Evolutionary conservation across 2,888 invertebrate species (phyloP).

Genomic region (Eledone cirrhosa): DNA sequence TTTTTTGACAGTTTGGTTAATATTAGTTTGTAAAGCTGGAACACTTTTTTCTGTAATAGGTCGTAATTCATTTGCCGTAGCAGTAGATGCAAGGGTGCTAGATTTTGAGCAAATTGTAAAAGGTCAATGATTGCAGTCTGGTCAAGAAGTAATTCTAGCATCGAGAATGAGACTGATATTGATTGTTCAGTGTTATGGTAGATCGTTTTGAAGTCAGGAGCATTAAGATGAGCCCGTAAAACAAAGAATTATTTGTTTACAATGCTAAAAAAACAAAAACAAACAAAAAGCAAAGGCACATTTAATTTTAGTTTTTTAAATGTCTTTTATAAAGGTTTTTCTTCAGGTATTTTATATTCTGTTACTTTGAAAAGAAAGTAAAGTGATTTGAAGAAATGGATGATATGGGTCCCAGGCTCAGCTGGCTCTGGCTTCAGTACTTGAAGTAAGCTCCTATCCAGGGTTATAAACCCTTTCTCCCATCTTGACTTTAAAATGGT

Average conservation of each 20-base stretch:
- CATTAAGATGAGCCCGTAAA: slow-evolving; percentile 75
- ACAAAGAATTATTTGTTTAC: slow-evolving; percentile 34
- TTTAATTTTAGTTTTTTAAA: too few relatives aligned
- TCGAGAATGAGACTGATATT: slow-evolving; percentile 83
- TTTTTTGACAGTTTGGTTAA: slow-evolving; percentile 29
- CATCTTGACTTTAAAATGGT: too few relatives aligned
- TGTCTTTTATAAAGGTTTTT: too few relatives aligned
- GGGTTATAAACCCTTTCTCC: too few relatives aligned
- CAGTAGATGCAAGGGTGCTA: slow-evolving; percentile 53
- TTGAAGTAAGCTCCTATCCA: too few relatives aligned
- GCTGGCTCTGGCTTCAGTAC: too few relatives aligned
- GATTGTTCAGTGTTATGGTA: slow-evolving; percentile 76
- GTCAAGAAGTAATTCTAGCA: slow-evolving; percentile 81
- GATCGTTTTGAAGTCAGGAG: slow-evolving; percentile 67
- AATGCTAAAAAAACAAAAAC: too few relatives aligned
- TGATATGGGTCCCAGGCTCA: too few relatives aligned
- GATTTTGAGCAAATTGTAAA: slow-evolving; percentile 56
- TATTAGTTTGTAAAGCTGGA: slow-evolving; percentile 17
- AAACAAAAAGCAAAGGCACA: too few relatives aligned
- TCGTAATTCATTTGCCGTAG: slow-evolving; percentile 16
- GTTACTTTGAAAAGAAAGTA: too few relatives aligned
- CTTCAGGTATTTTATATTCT: too few relatives aligned
- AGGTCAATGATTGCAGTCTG: slow-evolving; percentile 83
- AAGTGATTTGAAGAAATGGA: too few relatives aligned
- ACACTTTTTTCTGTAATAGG: neutral